Base-by-base conservation (phyloP, 2,888 invertebrate species). In the Eudemis profundana region DNA sequence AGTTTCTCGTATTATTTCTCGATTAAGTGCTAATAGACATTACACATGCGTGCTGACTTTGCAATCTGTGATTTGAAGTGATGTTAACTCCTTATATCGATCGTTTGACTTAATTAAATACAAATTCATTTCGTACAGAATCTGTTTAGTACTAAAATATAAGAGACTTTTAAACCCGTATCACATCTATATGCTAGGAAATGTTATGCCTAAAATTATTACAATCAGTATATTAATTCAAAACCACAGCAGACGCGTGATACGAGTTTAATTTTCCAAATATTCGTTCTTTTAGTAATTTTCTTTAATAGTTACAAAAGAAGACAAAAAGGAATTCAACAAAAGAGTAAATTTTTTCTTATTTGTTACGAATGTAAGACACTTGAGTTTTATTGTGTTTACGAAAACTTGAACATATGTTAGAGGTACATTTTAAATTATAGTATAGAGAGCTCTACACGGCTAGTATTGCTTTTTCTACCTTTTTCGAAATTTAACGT, bases 11-110 rank as follows among this genome's bases (percentile, higher is more conserved):
- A 65, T 65, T 60, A 51, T 59, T 46, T 44, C 23, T 64, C 40
- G 40, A 49, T 44, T 54, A 40, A 49, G 90, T 91, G 89, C 90
- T 83, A 79, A 71, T 79, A 83, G 83, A 85, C 82, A 81, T 77
- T 84, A 85, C 84, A 84, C 91, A 92, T 91, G 91, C 91, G 89
- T 90, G 91, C 90, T 85, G 78, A 82, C 79, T 82, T 86, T 88
- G 87, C 91, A 87, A 80, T 86, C 82, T 79, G 87, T 88, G 88
- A 79, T 73, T 78, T 77, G 76, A 78, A 83, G 87, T 88, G 85
- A 78, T 83, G 85, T 90, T 89, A 89, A 86, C 85, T 81, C 80
- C 75, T 71, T 53, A 73, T 77, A 77, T 75, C 74, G 71, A 71
- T 68, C 68, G 21, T 64, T 44, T 46, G 29, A 21, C 36, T 38